Evolutionary conservation across 2,888 invertebrate genomes (phyloP), one percentile per base, ranked within the genome.

Genomic region (Yponomeuta sedellus): DNA sequence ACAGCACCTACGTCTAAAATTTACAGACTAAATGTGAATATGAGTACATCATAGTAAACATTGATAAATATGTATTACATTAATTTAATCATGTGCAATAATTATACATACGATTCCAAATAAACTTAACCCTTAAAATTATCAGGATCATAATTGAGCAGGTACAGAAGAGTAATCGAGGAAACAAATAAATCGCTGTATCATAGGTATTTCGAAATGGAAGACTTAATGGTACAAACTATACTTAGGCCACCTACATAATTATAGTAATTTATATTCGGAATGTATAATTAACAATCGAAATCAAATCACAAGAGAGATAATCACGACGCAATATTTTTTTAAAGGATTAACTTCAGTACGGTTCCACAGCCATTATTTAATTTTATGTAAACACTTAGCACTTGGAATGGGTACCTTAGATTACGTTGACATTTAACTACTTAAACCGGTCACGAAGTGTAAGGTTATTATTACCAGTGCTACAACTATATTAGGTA

Each of bases 351-450:
- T 82, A 85, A 84, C 78, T 82, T 88, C 86, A 88, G 87, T 89
- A 83, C 86, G 77, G 84, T 86, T 86, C 88, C 91, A 91, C 91
- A 91, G 91, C 91, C 91, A 89, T 91, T 86, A 56, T 59, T 66
- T 61, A 63, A 85, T 4, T 52, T 83, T 79, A 80, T 77, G 70
- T 85, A 83, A 58, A 85, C 82, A 85, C 83, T 86, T 88, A 89
- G 85, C 83, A 86, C 83, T 88, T 88, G 81, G 78, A 84, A 78
- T 20, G 64, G 34, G 34, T 59, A 59, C 59, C 28, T 44, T 20
- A 2, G 20, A 64, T n/a, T 19, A 62, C 39, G 62, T 16, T n/a
- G 20, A 39, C 19, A 62, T 28, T 12, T 59, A 22, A 22, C 59
- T 59, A 57, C 57, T n/a, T 57, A 52, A 52, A 52, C 44, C 44